Base-by-base conservation (phyloP, 2,113 vertebrate genomes). In the Heptranchias perlo region DNA sequence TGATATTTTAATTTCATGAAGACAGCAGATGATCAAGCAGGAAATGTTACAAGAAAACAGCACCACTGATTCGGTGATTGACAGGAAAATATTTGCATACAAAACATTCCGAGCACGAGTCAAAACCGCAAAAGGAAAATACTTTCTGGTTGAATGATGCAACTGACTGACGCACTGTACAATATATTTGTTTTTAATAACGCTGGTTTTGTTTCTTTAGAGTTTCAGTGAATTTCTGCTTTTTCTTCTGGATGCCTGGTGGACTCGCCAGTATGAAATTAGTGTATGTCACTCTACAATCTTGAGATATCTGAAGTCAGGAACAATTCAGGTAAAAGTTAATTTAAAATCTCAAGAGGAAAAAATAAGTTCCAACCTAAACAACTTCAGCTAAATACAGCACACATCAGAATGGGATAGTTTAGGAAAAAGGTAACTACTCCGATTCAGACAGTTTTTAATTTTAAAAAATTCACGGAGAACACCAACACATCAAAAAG, bases 11-110 rank as follows among this genome's bases (percentile, higher is more conserved):
- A 62, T 93, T 93, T 89, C 86, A 35, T 58, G 49, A 54, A 31
- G 52, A 89, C 86, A 89, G 35, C 89, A 93, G 89, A 62, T 93
- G 58, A 61, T 93, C 54, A 64, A 93, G 14, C 89, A 93, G 58
- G 14, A 61, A 92, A 93, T 18, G 18, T 39, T 64, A n/a, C 5
- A 64, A 39, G 58, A 61, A 92, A 93, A 93, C 61, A 93, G 58
- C 58, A n/a, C 58, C 14, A 39, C 18, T 2, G 18, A 16, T 23
- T 64, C 5, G 18, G 7, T 39, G 89, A n/a, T 39, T 93, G 5
- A 93, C 58, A 44, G 58, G 89, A 93, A 93, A 93, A 23, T 93
- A 62, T 93, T 92, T 61, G 89, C 89, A 92, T 62, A 61, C 35
- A 62, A 92, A 92, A 92, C 6, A 92, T 92, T 92, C 47, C 23